These are phyloP conservation scores for Drosophila algonquin DNA, from an alignment of 2,888 invertebrate species.

Conservation along the genomic window DNA sequence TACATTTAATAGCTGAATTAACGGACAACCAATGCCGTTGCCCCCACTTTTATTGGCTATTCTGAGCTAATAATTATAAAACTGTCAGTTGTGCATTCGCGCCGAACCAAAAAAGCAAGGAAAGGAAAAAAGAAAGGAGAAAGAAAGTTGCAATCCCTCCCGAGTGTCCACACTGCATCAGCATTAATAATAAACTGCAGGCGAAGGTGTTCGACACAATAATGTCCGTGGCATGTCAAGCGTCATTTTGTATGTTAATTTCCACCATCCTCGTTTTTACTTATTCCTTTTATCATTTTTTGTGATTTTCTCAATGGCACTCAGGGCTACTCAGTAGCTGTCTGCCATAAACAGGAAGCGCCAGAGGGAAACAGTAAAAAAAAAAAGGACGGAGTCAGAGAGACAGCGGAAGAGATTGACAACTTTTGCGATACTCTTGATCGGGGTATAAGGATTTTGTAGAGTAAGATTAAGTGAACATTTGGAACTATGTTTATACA, in stretches of 20 bases:
- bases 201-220: slow-evolving; percentile 42
- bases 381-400: neutral
- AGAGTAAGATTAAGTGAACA: neutral
- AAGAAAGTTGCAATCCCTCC: slow-evolving; percentile 10
- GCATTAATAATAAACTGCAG: slow-evolving; percentile 66
- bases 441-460: neutral
- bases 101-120: slow-evolving; percentile 1
- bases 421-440: slow-evolving; percentile 32
- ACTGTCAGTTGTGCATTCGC: slow-evolving; percentile 24
- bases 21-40: neutral
- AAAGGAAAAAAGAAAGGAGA: too few relatives aligned
- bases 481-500: too few relatives aligned
- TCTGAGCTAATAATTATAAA: slow-evolving; percentile 25
- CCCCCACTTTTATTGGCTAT: neutral
- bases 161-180: slow-evolving; percentile 19
- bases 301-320: slow-evolving; percentile 29
- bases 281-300: slow-evolving; percentile 7
- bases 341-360: slow-evolving; percentile 34
- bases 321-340: slow-evolving; percentile 35
- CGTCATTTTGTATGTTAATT: slow-evolving; percentile 45
- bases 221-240: slow-evolving; percentile 56
- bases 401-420: slow-evolving; percentile 29
- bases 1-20: slow-evolving; percentile 17
- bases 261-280: slow-evolving; percentile 21
- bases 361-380: slow-evolving; percentile 6